Conservation (phyloP, 2,113 vertebrate species). For the Hystrix cristata region DNA sequence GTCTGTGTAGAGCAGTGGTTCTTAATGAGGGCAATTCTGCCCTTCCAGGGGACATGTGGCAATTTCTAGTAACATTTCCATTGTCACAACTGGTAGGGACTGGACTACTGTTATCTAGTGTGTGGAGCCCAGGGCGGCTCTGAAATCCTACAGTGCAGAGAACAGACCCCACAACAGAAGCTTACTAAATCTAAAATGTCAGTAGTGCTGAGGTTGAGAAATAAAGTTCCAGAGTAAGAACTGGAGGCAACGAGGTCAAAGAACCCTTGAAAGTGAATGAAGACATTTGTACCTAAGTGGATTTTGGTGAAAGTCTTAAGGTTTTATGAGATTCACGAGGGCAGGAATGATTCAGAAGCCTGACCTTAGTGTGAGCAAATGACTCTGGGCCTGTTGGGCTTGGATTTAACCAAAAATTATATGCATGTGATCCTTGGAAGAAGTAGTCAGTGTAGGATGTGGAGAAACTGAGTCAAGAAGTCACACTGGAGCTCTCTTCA, state of each 20-base stretch:
- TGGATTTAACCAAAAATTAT: neutral
- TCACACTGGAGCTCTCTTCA: neutral
- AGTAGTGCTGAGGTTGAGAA: neutral
- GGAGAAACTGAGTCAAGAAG: neutral
- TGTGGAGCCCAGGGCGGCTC: neutral
- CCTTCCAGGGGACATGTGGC: neutral
- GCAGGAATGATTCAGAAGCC: neutral
- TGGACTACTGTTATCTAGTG: neutral
- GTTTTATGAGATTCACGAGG: slow-evolving; percentile 4
- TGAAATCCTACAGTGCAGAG: neutral
- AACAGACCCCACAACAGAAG: neutral
- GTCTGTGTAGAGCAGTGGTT: neutral
- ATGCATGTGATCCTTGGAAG: neutral
- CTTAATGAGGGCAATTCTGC: neutral
- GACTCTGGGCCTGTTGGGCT: neutral
- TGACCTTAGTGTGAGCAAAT: neutral
- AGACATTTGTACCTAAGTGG: neutral
- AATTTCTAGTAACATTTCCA: neutral
- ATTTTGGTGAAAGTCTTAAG: neutral
- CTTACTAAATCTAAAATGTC: neutral
- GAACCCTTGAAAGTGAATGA: neutral
- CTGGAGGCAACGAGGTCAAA: neutral
- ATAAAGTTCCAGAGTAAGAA: neutral
- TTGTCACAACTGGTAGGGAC: neutral
- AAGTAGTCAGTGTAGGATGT: neutral